Evolutionary conservation across 2,113 vertebrate species (phyloP), one percentile per base, ranked within the genome.

Genomic region (Tragelaphus buxtoni): DNA sequence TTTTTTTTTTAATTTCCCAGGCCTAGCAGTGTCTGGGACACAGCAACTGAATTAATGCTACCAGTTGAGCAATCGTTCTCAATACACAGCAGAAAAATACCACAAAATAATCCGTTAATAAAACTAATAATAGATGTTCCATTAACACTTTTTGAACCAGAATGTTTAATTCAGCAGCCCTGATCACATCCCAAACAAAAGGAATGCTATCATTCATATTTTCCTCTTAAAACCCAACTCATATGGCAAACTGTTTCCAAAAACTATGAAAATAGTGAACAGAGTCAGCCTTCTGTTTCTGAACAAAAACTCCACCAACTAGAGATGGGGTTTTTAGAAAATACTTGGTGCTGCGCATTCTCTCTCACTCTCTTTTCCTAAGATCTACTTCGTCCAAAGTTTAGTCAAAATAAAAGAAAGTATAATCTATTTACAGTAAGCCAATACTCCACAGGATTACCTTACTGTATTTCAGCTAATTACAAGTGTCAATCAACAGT

Each of bases 401-500:
- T 96, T 74, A 92, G 49, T 87, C 53, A 91, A 51, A 86, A 14
- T n/a, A 88, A 83, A 92, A 92, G 12, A 55, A 93, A 53, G 11
- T 3, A 90, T 18, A 51, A 32, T 88, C n/a, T 55, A 80, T 65
- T 95, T 82, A 81, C 24, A 94, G 55, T 47, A 96, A 93, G 88
- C n/a, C 5, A 42, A 26, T 42, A 74, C 18, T 74, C 49, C 88
- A 39, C 32, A 83, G 49, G n/a, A 56, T 35, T 18, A 95, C 42
- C 30, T 96, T 91, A 77, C 82, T 61, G 83, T 94, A 97, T 85
- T 96, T 91, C 58, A 97, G 94, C 88, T 94, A 98, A 96, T 91
- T 88, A 53, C 95, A 95, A 96, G 94, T 91, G 65, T 97, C 96
- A 97, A 92, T 98, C 96, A 96, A 81, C 97, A 98, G 58, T 97